Conservation (phyloP, 2,888 invertebrate species). For the Hydrotaea diabolus region DNA sequence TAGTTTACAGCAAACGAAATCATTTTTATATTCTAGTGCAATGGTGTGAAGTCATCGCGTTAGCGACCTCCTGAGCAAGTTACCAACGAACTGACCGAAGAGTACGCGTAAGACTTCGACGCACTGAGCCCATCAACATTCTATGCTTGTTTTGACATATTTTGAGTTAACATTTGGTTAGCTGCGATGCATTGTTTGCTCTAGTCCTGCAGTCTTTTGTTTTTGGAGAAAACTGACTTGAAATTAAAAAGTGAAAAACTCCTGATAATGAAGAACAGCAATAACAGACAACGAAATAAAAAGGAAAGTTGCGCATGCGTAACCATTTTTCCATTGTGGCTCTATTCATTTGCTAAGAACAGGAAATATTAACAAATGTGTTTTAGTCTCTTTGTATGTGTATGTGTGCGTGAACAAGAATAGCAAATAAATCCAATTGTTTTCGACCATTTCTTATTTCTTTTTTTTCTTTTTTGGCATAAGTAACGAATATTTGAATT, state of each 20-base stretch:
- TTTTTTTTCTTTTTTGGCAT: not conserved
- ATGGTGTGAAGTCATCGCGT: too few relatives aligned
- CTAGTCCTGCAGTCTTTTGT: not conserved
- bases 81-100: too few relatives aligned
- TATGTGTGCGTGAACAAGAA: not conserved
- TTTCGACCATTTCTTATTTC: not conserved
- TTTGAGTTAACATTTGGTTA: not conserved
- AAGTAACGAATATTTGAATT: conserved; percentile 31
- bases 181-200: not conserved
- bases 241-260: conserved; percentile 64
- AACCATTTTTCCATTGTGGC: conserved; percentile 25
- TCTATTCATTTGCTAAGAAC: conserved; percentile 32
- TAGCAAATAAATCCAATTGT: conserved; percentile 44
- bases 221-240: conserved; percentile 54
- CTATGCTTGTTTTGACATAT: conserved; percentile 10
- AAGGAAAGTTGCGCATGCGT: conserved; percentile 53
- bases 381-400: conserved; percentile 38
- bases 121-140: not conserved
- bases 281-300: conserved; percentile 9
- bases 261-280: conserved; percentile 30
- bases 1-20: too few relatives aligned
- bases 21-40: too few relatives aligned
- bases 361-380: conserved; percentile 60
- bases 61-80: too few relatives aligned
- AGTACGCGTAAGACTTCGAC: too few relatives aligned